These are phyloP conservation scores for Pectinophora gossypiella DNA, from an alignment of 1,140 invertebrate species.

Conservation along the genomic window DNA sequence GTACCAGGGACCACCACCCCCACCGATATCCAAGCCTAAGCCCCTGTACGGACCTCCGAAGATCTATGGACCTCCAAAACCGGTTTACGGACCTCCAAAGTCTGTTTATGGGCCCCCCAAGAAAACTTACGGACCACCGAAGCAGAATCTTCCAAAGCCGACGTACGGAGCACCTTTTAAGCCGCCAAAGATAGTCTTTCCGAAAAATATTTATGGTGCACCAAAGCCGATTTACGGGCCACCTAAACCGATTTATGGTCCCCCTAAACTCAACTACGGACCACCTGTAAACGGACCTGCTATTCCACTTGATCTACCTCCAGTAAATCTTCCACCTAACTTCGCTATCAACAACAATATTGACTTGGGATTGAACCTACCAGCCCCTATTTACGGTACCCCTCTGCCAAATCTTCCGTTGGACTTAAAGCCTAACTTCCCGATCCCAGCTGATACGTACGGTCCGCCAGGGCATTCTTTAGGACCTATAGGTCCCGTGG, in stretches of 20 bases:
- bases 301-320: slow-evolving; percentile 22
- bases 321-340: slow-evolving; percentile 11
- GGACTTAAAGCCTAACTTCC: slow-evolving; percentile 70
- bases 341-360: slow-evolving; percentile 49
- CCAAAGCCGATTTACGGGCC: slow-evolving; percentile 65
- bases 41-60: slow-evolving; percentile 53
- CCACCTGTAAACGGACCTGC: slow-evolving; percentile 38
- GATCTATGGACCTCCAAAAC: slow-evolving; percentile 28
- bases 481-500: slow-evolving; percentile 51
- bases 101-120: slow-evolving; percentile 50
- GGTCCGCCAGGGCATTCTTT: slow-evolving; percentile 61
- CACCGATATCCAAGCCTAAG: slow-evolving; percentile 69
- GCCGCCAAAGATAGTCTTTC: slow-evolving; percentile 49
- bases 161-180: slow-evolving; percentile 31
- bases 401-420: slow-evolving; percentile 62
- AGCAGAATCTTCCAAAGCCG: slow-evolving; percentile 57
- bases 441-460: slow-evolving; percentile 61
- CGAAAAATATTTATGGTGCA: slow-evolving; percentile 30
- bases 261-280: slow-evolving; percentile 52
- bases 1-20: slow-evolving; percentile 59
- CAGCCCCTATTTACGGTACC: slow-evolving; percentile 66
- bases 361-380: slow-evolving; percentile 62
- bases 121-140: slow-evolving; percentile 45
- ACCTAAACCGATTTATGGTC: slow-evolving; percentile 42
- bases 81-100: slow-evolving; percentile 42